Evolutionary conservation across 2,888 invertebrate genomes (phyloP).

Genomic region (Xanthorhoe designata): DNA sequence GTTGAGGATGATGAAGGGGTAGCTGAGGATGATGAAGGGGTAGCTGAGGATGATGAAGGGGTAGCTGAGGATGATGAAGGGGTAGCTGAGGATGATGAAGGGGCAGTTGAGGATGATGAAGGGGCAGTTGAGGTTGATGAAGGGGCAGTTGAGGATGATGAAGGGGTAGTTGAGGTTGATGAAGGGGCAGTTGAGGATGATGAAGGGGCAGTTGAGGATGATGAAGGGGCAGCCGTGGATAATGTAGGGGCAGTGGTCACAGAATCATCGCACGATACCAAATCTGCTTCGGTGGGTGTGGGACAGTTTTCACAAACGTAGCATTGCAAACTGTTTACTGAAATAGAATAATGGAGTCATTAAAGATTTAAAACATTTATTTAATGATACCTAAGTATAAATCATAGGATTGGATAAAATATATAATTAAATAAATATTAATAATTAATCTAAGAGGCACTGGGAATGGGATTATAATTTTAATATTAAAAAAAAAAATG

Average conservation of each 20-base stretch:
- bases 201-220: neutral
- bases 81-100: conserved; percentile 2
- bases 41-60: neutral
- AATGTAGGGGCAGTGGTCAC: conserved; percentile 23
- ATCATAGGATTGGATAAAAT: no score
- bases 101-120: neutral
- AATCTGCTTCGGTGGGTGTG: conserved; percentile 33
- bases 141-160: neutral
- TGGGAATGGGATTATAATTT: no score
- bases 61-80: conserved; percentile 13
- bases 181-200: neutral
- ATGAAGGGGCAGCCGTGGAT: neutral
- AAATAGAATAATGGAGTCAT: conserved; percentile 31
- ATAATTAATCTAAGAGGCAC: no score
- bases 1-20: neutral
- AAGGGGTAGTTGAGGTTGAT: conserved; percentile 2
- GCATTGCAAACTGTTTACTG: conserved; percentile 57
- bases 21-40: conserved; percentile 1
- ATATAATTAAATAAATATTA: no score
- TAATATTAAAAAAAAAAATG: no score
- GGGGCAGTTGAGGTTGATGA: neutral
- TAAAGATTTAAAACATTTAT: neutral
- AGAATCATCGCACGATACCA: conserved; percentile 46
- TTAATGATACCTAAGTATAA: no score
- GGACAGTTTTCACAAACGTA: conserved; percentile 54